Conservation (phyloP, 2,797 vertebrate species). For the Iguana delicatissima region DNA sequence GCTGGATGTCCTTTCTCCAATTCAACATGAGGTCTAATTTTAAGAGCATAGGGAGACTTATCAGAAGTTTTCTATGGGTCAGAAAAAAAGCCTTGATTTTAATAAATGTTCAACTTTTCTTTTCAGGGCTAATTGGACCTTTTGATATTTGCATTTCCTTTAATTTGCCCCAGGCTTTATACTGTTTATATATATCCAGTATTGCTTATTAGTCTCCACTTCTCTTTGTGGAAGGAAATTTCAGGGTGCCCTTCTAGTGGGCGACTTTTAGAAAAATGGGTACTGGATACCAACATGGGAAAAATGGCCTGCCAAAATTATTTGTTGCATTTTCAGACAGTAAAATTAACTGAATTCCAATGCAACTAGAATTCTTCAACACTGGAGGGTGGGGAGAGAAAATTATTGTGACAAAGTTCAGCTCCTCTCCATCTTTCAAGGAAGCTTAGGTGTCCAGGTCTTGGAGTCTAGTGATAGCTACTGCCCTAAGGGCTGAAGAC, state of each 20-base stretch:
- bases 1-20: not conserved
- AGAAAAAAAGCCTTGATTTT: slow-evolving; percentile 5
- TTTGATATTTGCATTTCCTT: slow-evolving; percentile 34
- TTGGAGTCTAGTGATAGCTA: too few species aligned
- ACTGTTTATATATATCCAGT: not conserved
- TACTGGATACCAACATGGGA: too few species aligned
- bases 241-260: not conserved
- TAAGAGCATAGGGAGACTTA: slow-evolving; percentile 26
- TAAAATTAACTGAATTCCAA: not conserved
- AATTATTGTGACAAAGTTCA: not conserved
- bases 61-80: slow-evolving; percentile 18
- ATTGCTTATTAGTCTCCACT: not conserved
- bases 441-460: too few species aligned
- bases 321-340: not conserved
- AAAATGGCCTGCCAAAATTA: not conserved
- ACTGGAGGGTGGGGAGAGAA: not conserved
- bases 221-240: not conserved
- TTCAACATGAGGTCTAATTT: slow-evolving; percentile 39
- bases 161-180: not conserved
- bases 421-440: not conserved
- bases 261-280: not conserved
- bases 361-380: not conserved
- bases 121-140: not conserved
- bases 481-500: too few species aligned
- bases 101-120: slow-evolving; percentile 29